Evolutionary conservation across 2,888 invertebrate species (phyloP), one percentile per base, ranked within the genome.

Genomic region (Drosophila pseudotakahashii): DNA sequence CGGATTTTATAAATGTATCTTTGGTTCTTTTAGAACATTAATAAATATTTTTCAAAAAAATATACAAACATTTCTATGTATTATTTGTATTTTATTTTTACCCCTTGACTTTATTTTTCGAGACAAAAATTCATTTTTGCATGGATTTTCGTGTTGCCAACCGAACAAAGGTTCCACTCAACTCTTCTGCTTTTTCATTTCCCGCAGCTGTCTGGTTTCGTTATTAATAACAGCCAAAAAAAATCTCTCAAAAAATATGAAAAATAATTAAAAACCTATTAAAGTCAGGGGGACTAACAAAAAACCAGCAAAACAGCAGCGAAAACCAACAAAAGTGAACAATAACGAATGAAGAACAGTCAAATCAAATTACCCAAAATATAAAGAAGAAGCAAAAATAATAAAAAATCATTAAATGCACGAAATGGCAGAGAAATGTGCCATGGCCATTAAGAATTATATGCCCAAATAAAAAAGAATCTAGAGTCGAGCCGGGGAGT

Each of bases 401-500:
- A 71, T 70, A 72, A 81, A 81, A 78, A 84, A 81, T 82, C 81
- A 82, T 82, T 84, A 87, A 87, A 84, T 82, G 85, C 88, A 82
- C 82, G 88, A 87, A 88, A 87, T 77, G 88, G 74, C 81, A 81
- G 75, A 84, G 85, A 82, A 87, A 85, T 88, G 88, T 87, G 81
- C 85, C 88, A 84, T 51, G 85, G 85, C 88, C 81, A 81, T 81
- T 81, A 81, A 87, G 88, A 81, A 84, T 78, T 69, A 75, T 80
- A 48, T 75, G 75, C 68, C 63, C 69, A 54, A 54, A 80, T 64
- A 67, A 23, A 58, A 51, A 61, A 30, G 36, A n/a, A 41, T 39
- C 16, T 9, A 34, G 51, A 70, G 69, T 14, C 62, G 16, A n/a
- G 60, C 48, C 47, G 10, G 14, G 69, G 79, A 84, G 85, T 87